Evolutionary conservation across 2,888 invertebrate genomes (phyloP).

Genomic region (Erebia epiphron): DNA sequence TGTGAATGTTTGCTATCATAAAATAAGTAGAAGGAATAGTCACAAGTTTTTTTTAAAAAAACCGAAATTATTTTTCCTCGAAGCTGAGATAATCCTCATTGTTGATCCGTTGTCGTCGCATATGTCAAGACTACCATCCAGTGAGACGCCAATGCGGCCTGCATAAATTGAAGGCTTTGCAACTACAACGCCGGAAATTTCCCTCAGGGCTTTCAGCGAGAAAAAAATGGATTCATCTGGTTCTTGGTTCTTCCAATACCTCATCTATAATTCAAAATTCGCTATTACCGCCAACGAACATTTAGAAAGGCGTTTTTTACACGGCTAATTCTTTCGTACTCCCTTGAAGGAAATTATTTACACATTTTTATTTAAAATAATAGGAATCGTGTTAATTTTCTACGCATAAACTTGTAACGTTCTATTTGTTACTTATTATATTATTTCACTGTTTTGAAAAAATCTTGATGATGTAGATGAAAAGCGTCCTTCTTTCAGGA

Average conservation of each 20-base stretch:
- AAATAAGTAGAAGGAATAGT: no score
- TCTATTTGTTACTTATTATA: slow-evolving; percentile 9
- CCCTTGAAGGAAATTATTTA: slow-evolving; percentile 1
- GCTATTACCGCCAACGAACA: slow-evolving; percentile 58
- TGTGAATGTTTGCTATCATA: no score
- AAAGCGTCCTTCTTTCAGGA: slow-evolving; percentile 5
- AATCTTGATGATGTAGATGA: background rate
- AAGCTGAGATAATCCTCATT: slow-evolving; percentile 53
- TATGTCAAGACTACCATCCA: slow-evolving; percentile 70
- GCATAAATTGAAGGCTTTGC: slow-evolving; percentile 78
- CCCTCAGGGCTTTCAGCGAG: slow-evolving; percentile 71
- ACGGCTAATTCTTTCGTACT: slow-evolving; percentile 51
- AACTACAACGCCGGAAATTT: slow-evolving; percentile 69
- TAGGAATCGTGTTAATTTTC: slow-evolving; percentile 44
- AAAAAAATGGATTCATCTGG: slow-evolving; percentile 65
- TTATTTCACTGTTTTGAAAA: background rate
- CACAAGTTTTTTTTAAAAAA: background rate
- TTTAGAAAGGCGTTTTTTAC: slow-evolving; percentile 64
- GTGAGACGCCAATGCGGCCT: slow-evolving; percentile 67
- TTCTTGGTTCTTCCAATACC: slow-evolving; percentile 56
- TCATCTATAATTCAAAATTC: slow-evolving; percentile 73
- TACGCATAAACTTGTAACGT: slow-evolving; percentile 46
- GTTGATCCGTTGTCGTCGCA: slow-evolving; percentile 54
- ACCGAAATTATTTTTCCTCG: slow-evolving; percentile 16
- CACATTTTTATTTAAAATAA: slow-evolving; percentile 19